phyloP scores from a whole-genome alignment of 2,113 vertebrate genomes.

The Crotalus tigris region DNA sequence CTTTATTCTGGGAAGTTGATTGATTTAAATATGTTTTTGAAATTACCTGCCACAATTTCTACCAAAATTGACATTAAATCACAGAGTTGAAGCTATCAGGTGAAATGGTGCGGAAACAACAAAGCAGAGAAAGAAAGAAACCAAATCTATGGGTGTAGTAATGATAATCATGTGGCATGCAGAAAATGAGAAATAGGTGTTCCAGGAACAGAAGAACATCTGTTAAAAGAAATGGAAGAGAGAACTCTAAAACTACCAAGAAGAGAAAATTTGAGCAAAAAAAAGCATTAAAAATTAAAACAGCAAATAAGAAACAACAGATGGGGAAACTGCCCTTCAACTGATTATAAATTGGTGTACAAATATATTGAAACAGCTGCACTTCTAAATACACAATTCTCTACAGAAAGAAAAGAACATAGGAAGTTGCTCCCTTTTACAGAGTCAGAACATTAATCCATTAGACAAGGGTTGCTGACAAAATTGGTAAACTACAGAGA shows the following conservation, averaged over 20 bases:
- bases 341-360: background rate
- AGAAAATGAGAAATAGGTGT: background rate
- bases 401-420: background rate
- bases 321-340: background rate
- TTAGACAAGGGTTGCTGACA: background rate
- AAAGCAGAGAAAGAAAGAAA: background rate
- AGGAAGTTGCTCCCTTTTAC: background rate
- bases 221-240: background rate
- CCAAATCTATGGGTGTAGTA: background rate
- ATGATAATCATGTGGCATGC: background rate
- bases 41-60: conserved; percentile 8
- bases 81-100: background rate
- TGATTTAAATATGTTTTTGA: conserved; percentile 14
- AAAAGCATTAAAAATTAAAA: background rate
- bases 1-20: background rate
- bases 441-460: background rate
- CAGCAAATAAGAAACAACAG: background rate
- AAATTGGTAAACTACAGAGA: background rate
- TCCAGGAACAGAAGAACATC: background rate
- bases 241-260: background rate
- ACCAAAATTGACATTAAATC: background rate
- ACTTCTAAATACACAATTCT: background rate
- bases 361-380: background rate
- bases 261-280: background rate
- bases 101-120: background rate